phyloP scores from a whole-genome alignment of 2,113 vertebrate genomes.

The Actenoides hombroni region DNA sequence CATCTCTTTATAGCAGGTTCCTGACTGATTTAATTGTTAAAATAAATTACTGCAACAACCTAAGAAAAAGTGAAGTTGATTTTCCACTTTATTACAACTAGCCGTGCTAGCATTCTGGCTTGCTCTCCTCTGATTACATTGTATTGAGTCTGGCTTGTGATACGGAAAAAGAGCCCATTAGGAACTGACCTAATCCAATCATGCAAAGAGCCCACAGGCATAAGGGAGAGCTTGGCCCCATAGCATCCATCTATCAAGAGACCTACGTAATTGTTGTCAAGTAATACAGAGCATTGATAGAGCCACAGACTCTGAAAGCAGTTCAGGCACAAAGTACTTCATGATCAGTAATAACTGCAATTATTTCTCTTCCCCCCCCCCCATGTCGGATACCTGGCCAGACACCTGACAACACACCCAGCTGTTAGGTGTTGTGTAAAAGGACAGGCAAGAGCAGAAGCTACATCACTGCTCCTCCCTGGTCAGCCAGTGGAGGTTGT shows the following conservation, averaged over 20 bases:
- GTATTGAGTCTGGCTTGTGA: conserved; percentile 9
- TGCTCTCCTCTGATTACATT: conserved; percentile 23
- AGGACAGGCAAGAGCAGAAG: not conserved
- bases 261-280: not conserved
- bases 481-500: not conserved
- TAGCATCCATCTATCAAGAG: not conserved
- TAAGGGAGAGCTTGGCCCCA: not conserved
- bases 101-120: not conserved
- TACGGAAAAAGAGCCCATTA: conserved; percentile 45
- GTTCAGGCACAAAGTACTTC: not conserved
- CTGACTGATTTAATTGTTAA: not conserved
- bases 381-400: not conserved
- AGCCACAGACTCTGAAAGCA: not conserved
- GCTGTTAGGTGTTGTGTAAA: not conserved
- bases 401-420: not conserved
- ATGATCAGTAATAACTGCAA: not conserved
- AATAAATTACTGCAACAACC: conserved; percentile 4
- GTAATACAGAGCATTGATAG: not conserved
- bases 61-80: conserved; percentile 2
- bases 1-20: not conserved
- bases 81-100: conserved; percentile 11
- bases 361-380: not conserved
- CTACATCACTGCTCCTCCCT: not conserved
- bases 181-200: conserved; percentile 53
- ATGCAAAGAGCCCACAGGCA: conserved; percentile 26